Base-by-base conservation (phyloP, 2,797 vertebrate species). In the Pipistrellus pipistrellus region DNA sequence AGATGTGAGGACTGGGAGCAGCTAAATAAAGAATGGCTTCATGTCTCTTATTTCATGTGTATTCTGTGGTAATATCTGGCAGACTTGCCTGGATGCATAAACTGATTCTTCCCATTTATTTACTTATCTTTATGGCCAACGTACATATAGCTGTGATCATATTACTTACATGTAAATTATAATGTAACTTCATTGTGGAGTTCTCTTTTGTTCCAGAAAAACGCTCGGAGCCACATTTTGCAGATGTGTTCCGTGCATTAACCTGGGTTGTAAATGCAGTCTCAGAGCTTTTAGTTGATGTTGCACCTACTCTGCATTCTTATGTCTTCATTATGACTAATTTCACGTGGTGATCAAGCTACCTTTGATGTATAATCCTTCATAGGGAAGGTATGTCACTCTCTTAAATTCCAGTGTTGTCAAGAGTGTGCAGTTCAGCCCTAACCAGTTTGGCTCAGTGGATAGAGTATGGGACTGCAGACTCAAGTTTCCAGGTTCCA, bases 141-240 rank as follows among this genome's bases (percentile, higher is more conserved):
- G 84, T 66, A 86, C 8, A 1, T 53, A 30, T 38, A 51, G 11
- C 20, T 87, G 35, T 94, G 77, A 59, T 92, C 32, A 18, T 10
- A 25, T 69, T 77, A 41, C 25, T 85, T 84, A 76, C 55, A 51
- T 71, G 44, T 76, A 25, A 30, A n/a, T 35, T 87, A 48, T 32
- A 30, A 87, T 57, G 10, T 69, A 44, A 13, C n/a, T 85, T 14
- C 35, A 20, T 41, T 71, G 27, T 71, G 30, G 85, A 18, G 44
- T 75, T 57, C 73, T 81, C 35, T 87, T 32, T 93, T 81, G 23
- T 66, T 95, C 44, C 41, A 90, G 64, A 38, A 87, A 92, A 90
- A 90, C 66, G 4, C 4, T 91, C 6, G 17, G 30, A 71, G 32
- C 6, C 35, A 35, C 46, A 53, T 73, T 94, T 55, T 81, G 76